Base-by-base conservation (phyloP, 1,140 invertebrate genomes). In the Scylla paramamosain region DNA sequence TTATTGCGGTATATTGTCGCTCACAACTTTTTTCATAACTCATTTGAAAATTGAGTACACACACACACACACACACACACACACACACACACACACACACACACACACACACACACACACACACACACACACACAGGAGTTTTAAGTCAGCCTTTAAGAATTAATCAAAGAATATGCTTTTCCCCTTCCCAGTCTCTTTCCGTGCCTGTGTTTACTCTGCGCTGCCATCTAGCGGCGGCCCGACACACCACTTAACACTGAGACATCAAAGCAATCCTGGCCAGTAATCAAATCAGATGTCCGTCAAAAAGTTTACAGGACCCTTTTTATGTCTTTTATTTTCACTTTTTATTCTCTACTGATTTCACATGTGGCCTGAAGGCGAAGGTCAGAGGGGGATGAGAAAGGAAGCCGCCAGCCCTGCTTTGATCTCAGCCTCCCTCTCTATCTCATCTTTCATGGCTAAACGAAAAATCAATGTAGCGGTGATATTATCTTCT, bases 401-500 rank as follows among this genome's bases (percentile, higher is more conserved):
- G 39, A 46, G 39, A 25, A 87, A 87, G 31, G 39, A 12, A 32
- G 39, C 89, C 48, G 14, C 46, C 28, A 39, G 89, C 8, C 25
- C 4, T 91, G 48, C 89, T 91, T 91, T 91, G 89, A 91, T 91
- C 46, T 29, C 39, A 12, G 20, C n/a, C 46, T 59, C 46, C 46
- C 39, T 29, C 45, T 25, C 45, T 48, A 90, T 90, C 88, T 45
- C 89, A 91, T 91, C 89, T 91, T 91, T 91, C 59, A 59, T 59
- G 46, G 48, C 89, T 25, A 10, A 59, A 91, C 59, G 48, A 91
- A 91, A 91, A 91, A 91, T 91, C 89, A 59, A 91, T 91, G 89
- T 91, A 91, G n/a, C 89, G 89, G 48, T 91, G 89, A 91, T 91
- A 59, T 91, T 91, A 91, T 91, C 89, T 90, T 90, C 45, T 91